Evolutionary conservation across 2,113 vertebrate species (phyloP).

Genomic region (Thinocorus orbignyianus): DNA sequence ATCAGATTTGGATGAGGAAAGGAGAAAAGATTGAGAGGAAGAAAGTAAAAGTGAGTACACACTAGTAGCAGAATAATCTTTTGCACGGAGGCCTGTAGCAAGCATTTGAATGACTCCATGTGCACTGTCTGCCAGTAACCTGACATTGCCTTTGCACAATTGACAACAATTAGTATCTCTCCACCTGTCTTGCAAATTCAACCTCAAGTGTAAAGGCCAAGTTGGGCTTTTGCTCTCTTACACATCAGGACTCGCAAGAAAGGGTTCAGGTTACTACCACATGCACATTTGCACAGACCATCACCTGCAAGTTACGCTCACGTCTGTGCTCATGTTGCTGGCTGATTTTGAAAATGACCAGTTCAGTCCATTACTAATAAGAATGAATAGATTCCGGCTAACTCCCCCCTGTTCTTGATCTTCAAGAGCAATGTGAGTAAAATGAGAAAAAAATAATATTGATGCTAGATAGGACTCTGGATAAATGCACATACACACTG

Average conservation of each 20-base stretch:
- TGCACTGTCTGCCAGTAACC: not conserved
- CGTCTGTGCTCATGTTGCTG: not conserved
- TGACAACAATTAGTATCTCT: not conserved
- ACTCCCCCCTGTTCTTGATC: not conserved
- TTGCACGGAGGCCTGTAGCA: not conserved
- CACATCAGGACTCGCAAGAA: not conserved
- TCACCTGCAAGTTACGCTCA: not conserved
- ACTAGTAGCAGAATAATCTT: not conserved
- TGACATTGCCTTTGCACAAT: not conserved
- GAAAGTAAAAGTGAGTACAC: not conserved
- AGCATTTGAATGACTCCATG: not conserved
- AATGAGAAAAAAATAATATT: not conserved
- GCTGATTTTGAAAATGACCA: not conserved
- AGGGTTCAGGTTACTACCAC: not conserved
- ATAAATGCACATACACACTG: not conserved
- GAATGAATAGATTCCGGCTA: not conserved
- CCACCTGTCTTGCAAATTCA: not conserved
- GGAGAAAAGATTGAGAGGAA: not conserved
- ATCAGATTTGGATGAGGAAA: not conserved
- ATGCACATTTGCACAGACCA: not conserved
- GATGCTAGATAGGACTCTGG: rapidly evolving
- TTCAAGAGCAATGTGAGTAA: not conserved
- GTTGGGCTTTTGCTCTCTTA: not conserved
- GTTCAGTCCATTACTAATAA: not conserved
- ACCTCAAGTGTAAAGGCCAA: not conserved